A percentile compares a stretch with the other conserved stretches of the same genome.
phyloP scores from a whole-genome alignment of 1,140 invertebrate species.

The Brachionus plicatilis region DNA sequence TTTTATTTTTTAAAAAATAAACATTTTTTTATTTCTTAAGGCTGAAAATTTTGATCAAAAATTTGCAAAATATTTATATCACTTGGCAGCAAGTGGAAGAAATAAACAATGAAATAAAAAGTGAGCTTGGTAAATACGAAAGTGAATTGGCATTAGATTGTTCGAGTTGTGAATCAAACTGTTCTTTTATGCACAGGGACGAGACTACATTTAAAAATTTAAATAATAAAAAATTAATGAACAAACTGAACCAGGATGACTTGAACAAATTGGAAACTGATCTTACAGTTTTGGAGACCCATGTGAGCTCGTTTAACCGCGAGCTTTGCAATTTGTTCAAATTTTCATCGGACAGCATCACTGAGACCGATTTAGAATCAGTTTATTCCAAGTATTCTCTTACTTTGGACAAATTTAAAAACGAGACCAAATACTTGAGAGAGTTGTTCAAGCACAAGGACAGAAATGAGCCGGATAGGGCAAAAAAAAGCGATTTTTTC shows the following conservation, averaged over 20 bases:
- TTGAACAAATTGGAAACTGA: background rate
- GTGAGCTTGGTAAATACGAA: background rate
- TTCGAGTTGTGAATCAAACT: background rate
- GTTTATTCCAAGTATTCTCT: background rate
- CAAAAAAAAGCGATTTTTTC: background rate
- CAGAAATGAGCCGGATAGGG: background rate
- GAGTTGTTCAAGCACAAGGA: background rate
- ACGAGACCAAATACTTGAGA: background rate
- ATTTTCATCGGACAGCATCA: background rate
- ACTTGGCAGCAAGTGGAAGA: background rate
- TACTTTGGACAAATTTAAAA: background rate
- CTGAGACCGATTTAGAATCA: background rate
- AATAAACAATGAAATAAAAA: background rate
- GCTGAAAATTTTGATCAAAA: background rate
- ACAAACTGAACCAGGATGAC: background rate
- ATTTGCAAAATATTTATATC: background rate
- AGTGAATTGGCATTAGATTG: background rate
- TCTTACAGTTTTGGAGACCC: background rate
- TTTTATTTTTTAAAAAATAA: background rate
- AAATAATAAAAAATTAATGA: slow-evolving; percentile 1
- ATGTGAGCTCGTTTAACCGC: background rate
- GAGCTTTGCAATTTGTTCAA: background rate
- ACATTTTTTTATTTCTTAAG: background rate
- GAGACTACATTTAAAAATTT: background rate
- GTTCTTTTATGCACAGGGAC: background rate